These are phyloP conservation scores for Drosophila simulans DNA, from an alignment of 1,140 invertebrate genomes.

Conservation along the genomic window DNA sequence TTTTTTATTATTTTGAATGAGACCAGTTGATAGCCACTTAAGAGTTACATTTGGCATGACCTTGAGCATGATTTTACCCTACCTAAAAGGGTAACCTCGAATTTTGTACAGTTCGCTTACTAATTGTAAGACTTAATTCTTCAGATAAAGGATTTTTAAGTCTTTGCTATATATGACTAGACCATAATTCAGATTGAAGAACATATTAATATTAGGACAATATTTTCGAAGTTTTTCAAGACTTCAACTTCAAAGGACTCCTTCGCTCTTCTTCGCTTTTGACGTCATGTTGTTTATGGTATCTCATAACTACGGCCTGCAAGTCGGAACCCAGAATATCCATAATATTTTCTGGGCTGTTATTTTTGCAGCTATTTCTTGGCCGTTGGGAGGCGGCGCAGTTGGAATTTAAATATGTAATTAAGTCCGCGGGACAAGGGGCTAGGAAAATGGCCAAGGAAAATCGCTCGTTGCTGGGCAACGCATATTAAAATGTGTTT, in stretches of 20 bases:
- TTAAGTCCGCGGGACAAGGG: constrained; percentile 45
- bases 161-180: too few species aligned
- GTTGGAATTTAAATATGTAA: constrained; percentile 76
- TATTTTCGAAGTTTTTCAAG: not conserved
- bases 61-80: constrained; percentile 14
- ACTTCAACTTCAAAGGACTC: not conserved
- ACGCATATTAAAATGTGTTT: constrained; percentile 73
- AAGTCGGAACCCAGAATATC: constrained; percentile 22
- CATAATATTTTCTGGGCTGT: constrained; percentile 1
- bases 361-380: constrained; percentile 15
- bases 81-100: not conserved
- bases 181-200: too few species aligned
- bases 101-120: not conserved
- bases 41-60: constrained; percentile 21
- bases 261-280: not conserved
- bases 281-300: constrained; percentile 49
- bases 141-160: not conserved
- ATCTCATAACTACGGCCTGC: constrained; percentile 45
- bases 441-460: constrained; percentile 22
- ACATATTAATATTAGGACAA: not conserved
- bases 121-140: too few species aligned
- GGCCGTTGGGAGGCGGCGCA: constrained; percentile 41
- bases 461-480: constrained; percentile 47
- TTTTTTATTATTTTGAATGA: constrained; percentile 25
- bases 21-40: constrained; percentile 30